Conservation (phyloP, 2,888 invertebrate genomes). For the Nymphalis c-album region DNA sequence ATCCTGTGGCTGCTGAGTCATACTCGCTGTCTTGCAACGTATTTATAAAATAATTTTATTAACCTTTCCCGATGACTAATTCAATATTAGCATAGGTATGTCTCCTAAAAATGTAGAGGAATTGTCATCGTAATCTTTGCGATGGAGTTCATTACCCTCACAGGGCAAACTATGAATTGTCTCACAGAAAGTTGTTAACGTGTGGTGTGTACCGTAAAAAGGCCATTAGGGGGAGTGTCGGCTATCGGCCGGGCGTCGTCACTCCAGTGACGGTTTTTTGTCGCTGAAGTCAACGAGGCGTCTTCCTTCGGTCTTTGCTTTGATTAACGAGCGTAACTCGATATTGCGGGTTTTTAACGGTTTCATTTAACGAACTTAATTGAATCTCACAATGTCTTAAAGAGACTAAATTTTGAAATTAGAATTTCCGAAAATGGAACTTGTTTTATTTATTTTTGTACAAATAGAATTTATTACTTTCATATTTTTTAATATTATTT, state of each 20-base stretch:
- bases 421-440: neutral
- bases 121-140: constrained; percentile 18
- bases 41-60: constrained; percentile 56
- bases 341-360: constrained; percentile 55
- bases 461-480: no score
- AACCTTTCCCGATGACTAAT: constrained; percentile 65
- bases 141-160: constrained; percentile 44
- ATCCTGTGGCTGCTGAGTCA: constrained; percentile 62
- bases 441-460: no score
- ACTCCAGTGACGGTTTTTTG: constrained; percentile 57
- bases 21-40: constrained; percentile 28
- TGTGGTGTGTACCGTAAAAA: constrained; percentile 49
- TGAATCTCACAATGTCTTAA: constrained; percentile 40
- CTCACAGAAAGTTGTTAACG: constrained; percentile 52
- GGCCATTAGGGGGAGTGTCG: constrained; percentile 37
- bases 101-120: constrained; percentile 31
- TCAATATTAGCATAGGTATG: constrained; percentile 49
- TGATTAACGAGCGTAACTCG: constrained; percentile 72
- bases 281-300: constrained; percentile 51
- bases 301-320: constrained; percentile 55
- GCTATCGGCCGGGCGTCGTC: constrained; percentile 41
- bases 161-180: constrained; percentile 46
- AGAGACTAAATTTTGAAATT: neutral
- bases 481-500: neutral
- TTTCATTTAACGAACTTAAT: constrained; percentile 5